Conservation (phyloP, 1,140 invertebrate genomes). For the Phymorhynchus buccinoides region DNA sequence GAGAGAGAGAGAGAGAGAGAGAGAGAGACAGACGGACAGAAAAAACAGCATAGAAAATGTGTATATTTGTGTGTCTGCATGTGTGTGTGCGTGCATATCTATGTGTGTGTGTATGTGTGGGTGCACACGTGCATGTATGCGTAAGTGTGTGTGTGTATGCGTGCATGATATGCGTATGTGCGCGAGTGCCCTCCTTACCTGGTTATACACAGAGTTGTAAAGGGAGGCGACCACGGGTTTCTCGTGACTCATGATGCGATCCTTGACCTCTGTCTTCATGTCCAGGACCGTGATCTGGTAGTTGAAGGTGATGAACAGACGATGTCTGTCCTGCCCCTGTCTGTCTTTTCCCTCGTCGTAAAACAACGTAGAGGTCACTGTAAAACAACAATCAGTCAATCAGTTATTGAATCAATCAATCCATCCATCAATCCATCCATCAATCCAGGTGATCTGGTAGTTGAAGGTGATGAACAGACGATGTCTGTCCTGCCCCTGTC, state of each 20-base stretch:
- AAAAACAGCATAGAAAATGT: too few relatives aligned
- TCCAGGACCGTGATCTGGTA: conserved; percentile 71
- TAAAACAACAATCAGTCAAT: conserved; percentile 13
- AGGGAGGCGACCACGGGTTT: conserved; percentile 69
- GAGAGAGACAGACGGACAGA: too few relatives aligned
- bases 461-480: conserved; percentile 71
- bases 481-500: conserved; percentile 58
- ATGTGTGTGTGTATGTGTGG: too few relatives aligned
- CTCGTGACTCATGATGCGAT: conserved; percentile 71
- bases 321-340: conserved; percentile 57
- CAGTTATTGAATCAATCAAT: too few relatives aligned
- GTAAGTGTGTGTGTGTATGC: too few relatives aligned
- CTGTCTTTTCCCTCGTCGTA: conserved; percentile 69
- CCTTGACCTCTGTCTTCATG: conserved; percentile 71
- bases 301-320: conserved; percentile 71
- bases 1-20: too few relatives aligned
- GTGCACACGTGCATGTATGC: too few relatives aligned
- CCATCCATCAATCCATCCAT: too few relatives aligned
- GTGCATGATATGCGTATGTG: too few relatives aligned
- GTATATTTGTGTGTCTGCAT: too few relatives aligned
- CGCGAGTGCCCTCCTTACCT: conserved; percentile 67
- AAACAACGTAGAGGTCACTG: conserved; percentile 64
- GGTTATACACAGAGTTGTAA: conserved; percentile 70
- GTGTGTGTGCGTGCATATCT: too few relatives aligned
- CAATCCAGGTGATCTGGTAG: conserved; percentile 69